These are phyloP conservation scores for Diarsia mendica DNA, from an alignment of 2,888 invertebrate species.

Conservation along the genomic window DNA sequence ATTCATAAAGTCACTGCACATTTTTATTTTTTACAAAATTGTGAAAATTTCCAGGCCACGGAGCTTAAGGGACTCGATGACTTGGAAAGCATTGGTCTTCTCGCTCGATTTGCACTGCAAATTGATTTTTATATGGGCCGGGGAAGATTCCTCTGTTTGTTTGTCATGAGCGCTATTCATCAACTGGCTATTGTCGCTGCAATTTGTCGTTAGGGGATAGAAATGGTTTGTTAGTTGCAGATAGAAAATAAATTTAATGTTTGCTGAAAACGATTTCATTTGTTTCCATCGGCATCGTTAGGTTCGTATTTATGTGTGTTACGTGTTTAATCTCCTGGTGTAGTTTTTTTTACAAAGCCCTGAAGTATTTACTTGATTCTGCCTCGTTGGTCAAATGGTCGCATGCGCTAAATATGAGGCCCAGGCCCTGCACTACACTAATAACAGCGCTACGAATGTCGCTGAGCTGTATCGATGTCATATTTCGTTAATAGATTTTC, in stretches of 20 bases:
- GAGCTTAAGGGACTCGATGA: constrained; percentile 84
- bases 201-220: constrained; percentile 30
- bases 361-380: not conserved
- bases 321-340: too few species aligned
- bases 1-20: constrained; percentile 72
- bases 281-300: not conserved
- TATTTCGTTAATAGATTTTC: too few species aligned
- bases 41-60: constrained; percentile 84
- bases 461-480: too few species aligned
- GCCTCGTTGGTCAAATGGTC: not conserved
- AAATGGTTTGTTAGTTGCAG: constrained; percentile 24
- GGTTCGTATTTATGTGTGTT: not conserved
- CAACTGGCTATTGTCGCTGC: constrained; percentile 34
- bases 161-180: constrained; percentile 48
- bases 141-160: constrained; percentile 64
- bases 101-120: constrained; percentile 88
- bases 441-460: too few species aligned
- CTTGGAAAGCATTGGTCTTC: constrained; percentile 87
- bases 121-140: constrained; percentile 87
- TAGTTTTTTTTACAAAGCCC: not conserved
- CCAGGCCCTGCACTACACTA: not conserved
- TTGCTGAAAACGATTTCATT: constrained; percentile 3
- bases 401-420: not conserved
- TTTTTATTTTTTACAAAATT: constrained; percentile 80
- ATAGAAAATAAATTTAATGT: constrained; percentile 2